Conservation (phyloP, 2,888 invertebrate genomes). For the Julus scandinavius region DNA sequence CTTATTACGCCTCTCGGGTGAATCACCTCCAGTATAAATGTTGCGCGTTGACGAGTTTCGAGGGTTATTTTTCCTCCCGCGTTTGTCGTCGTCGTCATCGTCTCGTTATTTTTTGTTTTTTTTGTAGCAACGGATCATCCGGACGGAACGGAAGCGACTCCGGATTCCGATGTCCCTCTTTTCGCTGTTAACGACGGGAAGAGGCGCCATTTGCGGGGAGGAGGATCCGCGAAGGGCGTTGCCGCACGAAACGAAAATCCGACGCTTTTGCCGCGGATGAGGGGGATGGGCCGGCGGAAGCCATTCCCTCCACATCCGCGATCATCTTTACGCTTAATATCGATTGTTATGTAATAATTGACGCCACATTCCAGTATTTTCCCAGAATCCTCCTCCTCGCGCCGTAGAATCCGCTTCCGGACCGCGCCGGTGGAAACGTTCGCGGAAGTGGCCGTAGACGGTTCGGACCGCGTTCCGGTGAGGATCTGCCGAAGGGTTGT, state of each 20-base stretch:
- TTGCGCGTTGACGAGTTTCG: background rate
- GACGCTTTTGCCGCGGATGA: background rate
- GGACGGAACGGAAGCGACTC: too few relatives aligned
- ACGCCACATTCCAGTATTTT: slow-evolving; percentile 18
- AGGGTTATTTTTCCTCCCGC: background rate
- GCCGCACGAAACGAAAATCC: background rate
- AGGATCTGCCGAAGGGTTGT: too few relatives aligned
- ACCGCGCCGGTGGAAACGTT: background rate
- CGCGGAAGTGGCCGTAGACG: background rate
- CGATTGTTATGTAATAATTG: background rate
- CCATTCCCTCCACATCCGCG: background rate
- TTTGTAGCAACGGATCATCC: background rate
- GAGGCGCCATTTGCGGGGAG: background rate
- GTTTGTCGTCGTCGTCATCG: background rate
- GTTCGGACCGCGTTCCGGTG: too few relatives aligned
- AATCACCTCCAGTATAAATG: background rate
- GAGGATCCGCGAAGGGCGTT: background rate
- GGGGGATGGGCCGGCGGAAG: background rate
- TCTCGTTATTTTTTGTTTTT: background rate
- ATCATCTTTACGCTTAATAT: slow-evolving; percentile 1
- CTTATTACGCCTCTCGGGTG: slow-evolving; percentile 1
- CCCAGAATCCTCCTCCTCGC: background rate
- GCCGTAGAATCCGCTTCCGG: background rate
- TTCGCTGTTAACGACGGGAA: background rate
- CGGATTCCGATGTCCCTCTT: too few relatives aligned